phyloP scores from a whole-genome alignment of 1,140 invertebrate species.

The Cotesia vestalis region DNA sequence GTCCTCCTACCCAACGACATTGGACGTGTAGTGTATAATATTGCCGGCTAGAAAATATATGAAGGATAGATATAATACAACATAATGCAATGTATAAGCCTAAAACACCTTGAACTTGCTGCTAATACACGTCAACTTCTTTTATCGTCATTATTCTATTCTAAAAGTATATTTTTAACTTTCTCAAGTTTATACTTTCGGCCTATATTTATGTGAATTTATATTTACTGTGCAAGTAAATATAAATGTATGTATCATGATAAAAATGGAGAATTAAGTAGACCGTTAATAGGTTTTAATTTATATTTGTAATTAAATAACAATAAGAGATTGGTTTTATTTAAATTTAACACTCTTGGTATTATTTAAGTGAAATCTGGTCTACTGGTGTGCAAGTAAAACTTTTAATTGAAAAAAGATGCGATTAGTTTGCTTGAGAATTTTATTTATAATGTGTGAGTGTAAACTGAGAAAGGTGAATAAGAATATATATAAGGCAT shows the following conservation, averaged over 20 bases:
- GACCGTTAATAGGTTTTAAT: too few relatives aligned
- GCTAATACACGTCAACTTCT: conserved; percentile 1
- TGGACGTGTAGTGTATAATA: background rate
- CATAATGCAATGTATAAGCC: background rate
- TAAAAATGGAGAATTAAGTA: background rate
- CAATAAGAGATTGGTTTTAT: background rate
- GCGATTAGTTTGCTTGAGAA: too few relatives aligned
- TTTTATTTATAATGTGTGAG: background rate
- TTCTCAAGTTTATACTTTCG: background rate
- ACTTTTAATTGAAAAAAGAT: conserved; percentile 1
- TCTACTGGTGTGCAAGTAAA: too few relatives aligned
- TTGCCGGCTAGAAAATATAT: too few relatives aligned
- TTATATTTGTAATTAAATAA: background rate
- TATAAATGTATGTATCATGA: background rate
- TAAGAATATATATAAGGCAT: background rate
- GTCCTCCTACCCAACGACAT: conserved; percentile 3
- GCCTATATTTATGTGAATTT: background rate
- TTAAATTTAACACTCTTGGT: too few relatives aligned
- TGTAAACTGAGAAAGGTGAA: conserved; percentile 13
- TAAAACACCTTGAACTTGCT: conserved; percentile 29
- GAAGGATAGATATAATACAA: background rate
- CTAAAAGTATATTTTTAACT: conserved; percentile 4
- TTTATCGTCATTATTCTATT: background rate
- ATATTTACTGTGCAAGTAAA: too few relatives aligned
- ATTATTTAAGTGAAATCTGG: conserved; percentile 34